Conservation (phyloP, 2,888 invertebrate species). For the Dicycla oo region DNA sequence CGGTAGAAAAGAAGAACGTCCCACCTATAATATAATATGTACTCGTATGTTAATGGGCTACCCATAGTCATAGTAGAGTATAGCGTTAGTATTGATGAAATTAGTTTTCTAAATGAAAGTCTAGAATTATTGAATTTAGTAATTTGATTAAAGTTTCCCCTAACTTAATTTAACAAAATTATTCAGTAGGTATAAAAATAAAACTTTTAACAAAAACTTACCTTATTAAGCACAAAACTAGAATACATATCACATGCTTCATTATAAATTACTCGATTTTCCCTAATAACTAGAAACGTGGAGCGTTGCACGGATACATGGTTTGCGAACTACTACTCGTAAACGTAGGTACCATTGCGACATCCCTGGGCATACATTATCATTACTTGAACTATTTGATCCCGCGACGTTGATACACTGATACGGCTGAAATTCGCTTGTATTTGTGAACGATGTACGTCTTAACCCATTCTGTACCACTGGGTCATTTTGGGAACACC, state of each 20-base stretch:
- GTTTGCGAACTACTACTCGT: constrained; percentile 51
- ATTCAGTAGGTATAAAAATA: neutral
- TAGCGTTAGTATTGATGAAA: neutral
- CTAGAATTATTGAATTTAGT: neutral
- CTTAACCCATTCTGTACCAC: too few species aligned
- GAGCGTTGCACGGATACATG: constrained; percentile 53
- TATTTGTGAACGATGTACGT: constrained; percentile 29
- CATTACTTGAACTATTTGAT: constrained; percentile 80
- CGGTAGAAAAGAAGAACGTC: too few species aligned
- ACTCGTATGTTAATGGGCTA: too few species aligned
- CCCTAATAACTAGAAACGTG: constrained; percentile 45
- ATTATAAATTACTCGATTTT: constrained; percentile 51
- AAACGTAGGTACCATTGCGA: constrained; percentile 36
- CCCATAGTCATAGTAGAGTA: neutral
- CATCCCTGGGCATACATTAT: constrained; percentile 68
- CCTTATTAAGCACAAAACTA: constrained; percentile 66
- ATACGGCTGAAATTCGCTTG: constrained; percentile 62
- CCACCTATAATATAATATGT: too few species aligned
- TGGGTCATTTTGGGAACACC: too few species aligned
- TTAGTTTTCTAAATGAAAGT: neutral
- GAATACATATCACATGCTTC: constrained; percentile 63
- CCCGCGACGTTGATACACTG: constrained; percentile 66
- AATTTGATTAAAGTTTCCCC: neutral
- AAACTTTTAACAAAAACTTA: constrained; percentile 55
- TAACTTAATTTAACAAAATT: neutral